Conservation (phyloP, 92 coral and sea anemone genomes). For the Micromussa lordhowensis region DNA sequence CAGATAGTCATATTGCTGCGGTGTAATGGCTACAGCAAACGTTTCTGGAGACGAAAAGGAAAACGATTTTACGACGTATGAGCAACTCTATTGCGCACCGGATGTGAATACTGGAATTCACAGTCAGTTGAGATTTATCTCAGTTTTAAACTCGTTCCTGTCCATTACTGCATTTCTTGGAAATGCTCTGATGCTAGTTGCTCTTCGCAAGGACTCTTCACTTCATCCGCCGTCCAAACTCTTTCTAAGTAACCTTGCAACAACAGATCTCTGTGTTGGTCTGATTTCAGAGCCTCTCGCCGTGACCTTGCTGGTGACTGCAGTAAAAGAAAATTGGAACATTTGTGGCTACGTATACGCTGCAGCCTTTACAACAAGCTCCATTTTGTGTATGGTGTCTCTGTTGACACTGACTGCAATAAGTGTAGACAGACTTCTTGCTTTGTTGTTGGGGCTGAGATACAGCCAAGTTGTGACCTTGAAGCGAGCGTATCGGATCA, state of each 20-base stretch:
- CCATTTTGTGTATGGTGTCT: neutral
- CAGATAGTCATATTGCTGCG: no score
- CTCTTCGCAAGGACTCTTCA: neutral
- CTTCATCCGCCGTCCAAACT: neutral
- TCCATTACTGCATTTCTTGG: neutral
- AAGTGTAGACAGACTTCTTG: slow-evolving; percentile 32
- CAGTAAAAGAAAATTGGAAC: no score
- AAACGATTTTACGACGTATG: no score
- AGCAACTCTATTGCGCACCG: no score
- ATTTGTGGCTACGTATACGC: no score
- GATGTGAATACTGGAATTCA: neutral
- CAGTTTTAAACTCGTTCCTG: neutral
- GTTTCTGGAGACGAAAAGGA: no score
- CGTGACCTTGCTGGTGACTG: no score
- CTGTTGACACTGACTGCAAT: neutral
- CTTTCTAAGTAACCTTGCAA: neutral
- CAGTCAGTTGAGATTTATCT: no score
- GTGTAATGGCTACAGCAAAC: no score
- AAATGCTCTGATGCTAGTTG: neutral
- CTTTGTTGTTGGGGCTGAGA: slow-evolving; percentile 9
- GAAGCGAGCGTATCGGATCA: neutral
- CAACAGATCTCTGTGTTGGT: neutral
- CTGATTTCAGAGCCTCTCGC: no score
- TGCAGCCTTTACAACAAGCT: no score
- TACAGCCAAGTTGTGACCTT: slow-evolving; percentile 25